These are phyloP conservation scores for Philotrypesis tridentata DNA, from an alignment of 1,140 invertebrate genomes.

Conservation along the genomic window DNA sequence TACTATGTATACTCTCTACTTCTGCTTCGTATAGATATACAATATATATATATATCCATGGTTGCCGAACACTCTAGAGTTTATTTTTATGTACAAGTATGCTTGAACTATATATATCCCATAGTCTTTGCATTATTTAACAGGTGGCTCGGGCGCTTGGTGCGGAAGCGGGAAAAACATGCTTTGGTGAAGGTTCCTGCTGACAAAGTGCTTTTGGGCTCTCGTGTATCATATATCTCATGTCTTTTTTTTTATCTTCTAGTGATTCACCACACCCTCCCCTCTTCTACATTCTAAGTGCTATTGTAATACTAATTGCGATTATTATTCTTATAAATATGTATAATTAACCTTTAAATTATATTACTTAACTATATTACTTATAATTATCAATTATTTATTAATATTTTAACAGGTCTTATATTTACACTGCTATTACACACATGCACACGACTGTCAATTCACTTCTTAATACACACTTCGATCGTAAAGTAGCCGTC, in stretches of 20 bases:
- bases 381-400: no score
- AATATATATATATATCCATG: no score
- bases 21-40: no score
- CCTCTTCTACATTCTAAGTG: not conserved
- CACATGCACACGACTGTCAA: no score
- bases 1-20: no score
- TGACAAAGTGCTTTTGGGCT: not conserved
- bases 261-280: no score
- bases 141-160: conserved; percentile 4
- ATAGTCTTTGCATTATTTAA: conserved; percentile 24
- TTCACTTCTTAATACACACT: no score
- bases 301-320: conserved; percentile 17
- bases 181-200: conserved; percentile 47
- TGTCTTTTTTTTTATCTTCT: not conserved
- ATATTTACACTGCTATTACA: not conserved
- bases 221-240: not conserved
- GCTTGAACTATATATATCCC: not conserved
- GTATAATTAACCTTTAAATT: not conserved
- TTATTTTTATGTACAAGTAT: not conserved
- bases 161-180: not conserved
- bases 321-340: not conserved
- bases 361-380: no score
- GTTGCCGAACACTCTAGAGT: not conserved
- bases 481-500: no score
- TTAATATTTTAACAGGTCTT: conserved; percentile 45